Conservation (phyloP, 2,797 vertebrate species). For the Gymnocypris eckloni region DNA sequence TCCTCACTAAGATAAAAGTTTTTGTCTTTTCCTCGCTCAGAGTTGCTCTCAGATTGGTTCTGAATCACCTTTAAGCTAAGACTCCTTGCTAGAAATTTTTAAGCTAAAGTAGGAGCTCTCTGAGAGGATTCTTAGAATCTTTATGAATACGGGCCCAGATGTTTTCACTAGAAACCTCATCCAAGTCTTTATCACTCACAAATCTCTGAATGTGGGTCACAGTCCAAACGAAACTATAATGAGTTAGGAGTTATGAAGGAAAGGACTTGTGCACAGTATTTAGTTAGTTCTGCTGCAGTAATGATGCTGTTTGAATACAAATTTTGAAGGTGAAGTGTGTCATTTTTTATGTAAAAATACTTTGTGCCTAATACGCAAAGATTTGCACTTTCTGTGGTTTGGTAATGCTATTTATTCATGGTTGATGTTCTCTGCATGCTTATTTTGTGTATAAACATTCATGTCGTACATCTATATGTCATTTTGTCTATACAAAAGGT, state of each 20-base stretch:
- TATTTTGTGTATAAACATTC: neutral
- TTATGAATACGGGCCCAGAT: too few relatives aligned
- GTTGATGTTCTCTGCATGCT: neutral
- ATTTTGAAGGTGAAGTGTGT: neutral
- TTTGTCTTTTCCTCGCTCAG: too few relatives aligned
- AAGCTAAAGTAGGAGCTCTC: too few relatives aligned
- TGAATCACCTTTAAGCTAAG: too few relatives aligned
- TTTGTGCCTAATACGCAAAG: neutral
- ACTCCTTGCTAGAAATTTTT: too few relatives aligned
- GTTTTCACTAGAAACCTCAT: slow-evolving; percentile 11
- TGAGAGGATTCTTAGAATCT: too few relatives aligned
- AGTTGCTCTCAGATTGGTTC: too few relatives aligned
- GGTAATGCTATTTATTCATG: neutral
- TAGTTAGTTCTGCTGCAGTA: neutral
- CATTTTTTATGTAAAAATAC: neutral
- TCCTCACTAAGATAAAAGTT: too few relatives aligned
- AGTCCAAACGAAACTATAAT: neutral
- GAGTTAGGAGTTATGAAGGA: slow-evolving; percentile 6
- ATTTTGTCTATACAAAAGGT: neutral
- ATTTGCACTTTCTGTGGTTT: neutral
- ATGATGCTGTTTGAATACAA: neutral
- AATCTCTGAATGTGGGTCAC: slow-evolving; percentile 5
- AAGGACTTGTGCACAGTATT: neutral
- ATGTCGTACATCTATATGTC: neutral
- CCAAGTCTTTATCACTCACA: neutral